Evolutionary conservation across 1,140 invertebrate genomes (phyloP).

Genomic region (Cyrtorhinus lividipennis): DNA sequence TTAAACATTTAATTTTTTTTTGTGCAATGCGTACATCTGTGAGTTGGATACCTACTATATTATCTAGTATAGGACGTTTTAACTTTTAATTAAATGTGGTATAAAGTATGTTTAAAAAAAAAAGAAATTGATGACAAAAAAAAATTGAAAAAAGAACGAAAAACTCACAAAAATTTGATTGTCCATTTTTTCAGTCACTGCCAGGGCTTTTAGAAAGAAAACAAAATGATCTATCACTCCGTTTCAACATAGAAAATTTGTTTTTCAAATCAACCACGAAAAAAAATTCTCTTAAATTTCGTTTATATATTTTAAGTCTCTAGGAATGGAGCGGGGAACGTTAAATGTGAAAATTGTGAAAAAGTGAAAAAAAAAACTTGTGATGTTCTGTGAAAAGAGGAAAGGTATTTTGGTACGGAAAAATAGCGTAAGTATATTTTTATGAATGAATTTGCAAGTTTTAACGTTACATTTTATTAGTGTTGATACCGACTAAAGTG

Average conservation of each 20-base stretch:
- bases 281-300: no score
- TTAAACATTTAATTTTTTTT: slow-evolving; percentile 14
- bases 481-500: background rate
- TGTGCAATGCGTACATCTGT: background rate
- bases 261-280: no score
- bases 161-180: slow-evolving; percentile 11
- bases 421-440: slow-evolving; percentile 18
- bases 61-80: background rate
- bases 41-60: background rate
- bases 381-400: slow-evolving; percentile 19
- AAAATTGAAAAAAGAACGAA: no score
- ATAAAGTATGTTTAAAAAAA: slow-evolving; percentile 11
- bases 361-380: slow-evolving; percentile 20
- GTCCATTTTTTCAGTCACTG: slow-evolving; percentile 19
- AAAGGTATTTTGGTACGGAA: slow-evolving; percentile 23
- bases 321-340: no score
- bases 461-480: background rate
- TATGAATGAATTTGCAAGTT: slow-evolving; percentile 9
- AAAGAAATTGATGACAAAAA: no score
- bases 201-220: slow-evolving; percentile 11
- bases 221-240: background rate
- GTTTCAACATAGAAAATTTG: no score
- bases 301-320: no score
- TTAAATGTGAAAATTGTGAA: no score
- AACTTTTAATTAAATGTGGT: background rate